Conservation (phyloP, 2,888 invertebrate species). For the Lasiommata megera region DNA sequence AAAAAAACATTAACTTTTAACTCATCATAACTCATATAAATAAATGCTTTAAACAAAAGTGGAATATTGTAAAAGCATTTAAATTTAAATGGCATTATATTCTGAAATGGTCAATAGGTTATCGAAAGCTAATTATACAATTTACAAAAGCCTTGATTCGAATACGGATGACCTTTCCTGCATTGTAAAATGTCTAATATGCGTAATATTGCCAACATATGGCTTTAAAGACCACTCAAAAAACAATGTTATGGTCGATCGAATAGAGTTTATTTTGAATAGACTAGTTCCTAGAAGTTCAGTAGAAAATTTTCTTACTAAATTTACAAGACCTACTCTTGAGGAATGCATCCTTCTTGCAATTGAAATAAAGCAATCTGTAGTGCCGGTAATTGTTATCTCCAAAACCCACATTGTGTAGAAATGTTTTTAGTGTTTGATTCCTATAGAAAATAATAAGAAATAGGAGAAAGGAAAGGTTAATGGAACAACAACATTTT, state of each 20-base stretch:
- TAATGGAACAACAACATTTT: too few relatives aligned
- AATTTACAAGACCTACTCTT: too few relatives aligned
- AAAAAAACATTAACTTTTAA: too few relatives aligned
- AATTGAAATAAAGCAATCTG: background rate
- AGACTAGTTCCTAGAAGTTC: background rate
- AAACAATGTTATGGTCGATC: background rate
- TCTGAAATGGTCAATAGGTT: slow-evolving; percentile 5
- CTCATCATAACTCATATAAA: too few relatives aligned
- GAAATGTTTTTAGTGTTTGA: background rate
- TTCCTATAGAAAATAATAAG: too few relatives aligned
- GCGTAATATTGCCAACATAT: slow-evolving; percentile 2
- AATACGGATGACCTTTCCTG: slow-evolving; percentile 23
- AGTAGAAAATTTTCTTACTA: background rate
- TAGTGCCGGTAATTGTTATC: too few relatives aligned
- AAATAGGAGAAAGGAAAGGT: too few relatives aligned
- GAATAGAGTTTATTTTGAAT: background rate
- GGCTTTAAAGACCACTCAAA: background rate
- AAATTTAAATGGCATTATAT: background rate
- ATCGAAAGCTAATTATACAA: background rate
- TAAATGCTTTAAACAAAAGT: too few relatives aligned
- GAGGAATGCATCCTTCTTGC: background rate
- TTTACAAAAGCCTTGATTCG: background rate
- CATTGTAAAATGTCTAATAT: slow-evolving; percentile 10
- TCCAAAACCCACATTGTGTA: background rate
- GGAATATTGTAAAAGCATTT: background rate